Conservation (phyloP, 2,888 invertebrate genomes). For the Odontothrips loti region DNA sequence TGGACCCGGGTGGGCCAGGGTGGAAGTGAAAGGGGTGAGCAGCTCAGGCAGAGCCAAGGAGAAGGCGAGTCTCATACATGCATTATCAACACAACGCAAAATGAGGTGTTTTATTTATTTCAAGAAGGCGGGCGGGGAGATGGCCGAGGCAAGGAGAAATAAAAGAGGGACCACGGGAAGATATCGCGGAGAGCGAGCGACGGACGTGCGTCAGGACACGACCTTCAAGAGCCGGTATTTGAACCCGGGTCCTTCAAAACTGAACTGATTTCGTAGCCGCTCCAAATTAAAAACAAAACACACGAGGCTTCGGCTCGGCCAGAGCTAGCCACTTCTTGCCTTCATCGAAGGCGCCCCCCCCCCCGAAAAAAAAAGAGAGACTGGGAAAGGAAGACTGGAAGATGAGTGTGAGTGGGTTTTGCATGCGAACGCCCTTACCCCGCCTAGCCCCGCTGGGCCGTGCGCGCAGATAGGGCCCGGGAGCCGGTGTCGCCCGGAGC, state of each 20-base stretch:
- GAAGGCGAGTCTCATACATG: constrained; percentile 20
- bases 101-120: constrained; percentile 17
- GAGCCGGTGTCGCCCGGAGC: constrained; percentile 14
- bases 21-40: background rate
- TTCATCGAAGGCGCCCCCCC: too few relatives aligned
- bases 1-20: background rate
- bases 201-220: too few relatives aligned
- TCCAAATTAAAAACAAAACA: too few relatives aligned
- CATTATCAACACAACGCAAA: constrained; percentile 18
- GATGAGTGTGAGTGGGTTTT: constrained; percentile 27
- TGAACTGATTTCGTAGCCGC: too few relatives aligned
- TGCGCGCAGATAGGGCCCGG: background rate
- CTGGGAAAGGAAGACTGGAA: constrained; percentile 33
- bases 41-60: background rate
- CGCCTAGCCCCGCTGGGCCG: background rate
- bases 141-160: background rate
- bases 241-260: too few relatives aligned
- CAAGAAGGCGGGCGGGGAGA: background rate
- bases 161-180: background rate
- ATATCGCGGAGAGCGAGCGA: background rate
- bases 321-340: too few relatives aligned
- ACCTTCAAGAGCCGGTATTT: too few relatives aligned
- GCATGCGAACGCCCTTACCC: constrained; percentile 5
- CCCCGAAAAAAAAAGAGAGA: background rate
- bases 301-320: too few relatives aligned